Base-by-base conservation (phyloP, 2,797 vertebrate species). In the Chloroceryle inda region DNA sequence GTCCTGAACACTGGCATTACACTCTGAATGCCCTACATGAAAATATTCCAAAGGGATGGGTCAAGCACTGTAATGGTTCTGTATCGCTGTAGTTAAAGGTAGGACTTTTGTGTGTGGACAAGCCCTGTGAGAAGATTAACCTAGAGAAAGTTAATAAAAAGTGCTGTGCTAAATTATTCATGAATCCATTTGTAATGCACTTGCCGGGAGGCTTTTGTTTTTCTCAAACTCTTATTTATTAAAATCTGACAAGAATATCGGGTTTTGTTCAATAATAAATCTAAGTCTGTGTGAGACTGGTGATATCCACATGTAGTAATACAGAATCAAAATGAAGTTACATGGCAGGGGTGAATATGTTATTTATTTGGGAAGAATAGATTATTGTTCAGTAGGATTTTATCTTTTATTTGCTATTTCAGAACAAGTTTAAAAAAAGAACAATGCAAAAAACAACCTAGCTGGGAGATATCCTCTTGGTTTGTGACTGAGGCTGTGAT, bases 161-260 rank as follows among this genome's bases (percentile, higher is more conserved):
- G 35, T 71, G 16, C 66, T 59, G 59, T 72, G 49, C 90, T 96
- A 92, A 95, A 93, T 95, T 96, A 95, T 93, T 92, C 90, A 92
- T 92, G 29, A 93, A 94, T 68, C 66, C 35, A 87, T 94, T 92
- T 92, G 84, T 69, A 94, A 77, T 91, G 84, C 68, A n/a, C 64
- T 92, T 93, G 91, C 72, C 27, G 4, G 69, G 84, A 95, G 90
- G 87, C 91, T 94, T 96, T 96, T 91, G 93, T 96, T 96, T 93
- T 92, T 92, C 82, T 95, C 79, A 76, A 94, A 92, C 84, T 93
- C 87, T 94, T 93, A 96, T 94, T 96, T 96, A 94, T 95, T 96
- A 95, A 95, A 96, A 95, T 95, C 88, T 96, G 96, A 96, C 93
- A 94, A 85, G 88, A 92, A 90, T 96, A 96, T 94, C 37, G 5